Evolutionary conservation across 2,797 vertebrate species (phyloP).

Genomic region (Paguma larvata): DNA sequence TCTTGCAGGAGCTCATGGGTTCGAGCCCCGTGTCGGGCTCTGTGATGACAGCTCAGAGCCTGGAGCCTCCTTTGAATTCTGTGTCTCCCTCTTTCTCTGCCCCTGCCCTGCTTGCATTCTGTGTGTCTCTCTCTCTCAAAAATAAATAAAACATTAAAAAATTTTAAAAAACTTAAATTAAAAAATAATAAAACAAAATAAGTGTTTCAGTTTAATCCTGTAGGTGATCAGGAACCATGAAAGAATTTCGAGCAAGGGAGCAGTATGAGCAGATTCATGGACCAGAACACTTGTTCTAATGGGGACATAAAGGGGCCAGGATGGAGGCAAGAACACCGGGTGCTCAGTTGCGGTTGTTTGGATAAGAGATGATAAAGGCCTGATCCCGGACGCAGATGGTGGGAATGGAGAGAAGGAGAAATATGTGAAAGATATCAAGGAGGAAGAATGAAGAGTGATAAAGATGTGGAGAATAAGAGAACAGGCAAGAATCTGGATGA

Average conservation of each 20-base stretch:
- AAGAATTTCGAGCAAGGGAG: not conserved
- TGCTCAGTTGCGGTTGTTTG: not conserved
- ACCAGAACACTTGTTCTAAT: not conserved
- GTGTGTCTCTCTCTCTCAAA: too few species aligned
- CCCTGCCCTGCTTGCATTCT: too few species aligned
- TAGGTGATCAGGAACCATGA: not conserved
- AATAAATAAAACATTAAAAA: too few species aligned
- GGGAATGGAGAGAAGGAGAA: not conserved
- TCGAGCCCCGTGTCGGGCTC: too few species aligned
- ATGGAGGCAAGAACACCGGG: not conserved
- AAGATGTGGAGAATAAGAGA: not conserved
- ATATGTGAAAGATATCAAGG: not conserved
- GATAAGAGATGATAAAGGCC: not conserved
- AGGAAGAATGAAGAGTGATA: not conserved
- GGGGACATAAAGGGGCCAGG: not conserved
- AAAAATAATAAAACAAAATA: too few species aligned
- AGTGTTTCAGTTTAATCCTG: not conserved
- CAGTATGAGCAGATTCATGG: not conserved
- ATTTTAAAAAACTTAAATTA: too few species aligned
- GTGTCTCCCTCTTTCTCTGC: too few species aligned
- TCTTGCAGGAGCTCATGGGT: too few species aligned
- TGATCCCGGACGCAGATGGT: not conserved
- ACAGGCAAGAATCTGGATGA: not conserved
- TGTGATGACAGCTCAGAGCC: too few species aligned
- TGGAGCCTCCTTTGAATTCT: too few species aligned